phyloP scores from a whole-genome alignment of 1,140 invertebrate species.

The Pseudomyrmex flavicornis region DNA sequence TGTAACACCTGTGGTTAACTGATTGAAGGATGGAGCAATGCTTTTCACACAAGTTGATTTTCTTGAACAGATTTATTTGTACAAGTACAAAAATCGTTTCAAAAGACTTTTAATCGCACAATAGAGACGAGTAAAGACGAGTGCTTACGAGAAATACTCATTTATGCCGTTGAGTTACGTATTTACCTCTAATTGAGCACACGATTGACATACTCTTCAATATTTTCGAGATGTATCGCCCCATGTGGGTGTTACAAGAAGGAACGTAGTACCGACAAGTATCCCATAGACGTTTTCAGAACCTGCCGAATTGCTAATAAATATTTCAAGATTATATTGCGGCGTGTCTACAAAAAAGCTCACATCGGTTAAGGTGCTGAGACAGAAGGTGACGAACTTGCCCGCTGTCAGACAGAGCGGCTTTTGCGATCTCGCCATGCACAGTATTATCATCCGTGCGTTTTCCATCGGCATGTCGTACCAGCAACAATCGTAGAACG shows the following conservation, averaged over 20 bases:
- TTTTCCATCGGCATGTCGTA: slow-evolving; percentile 62
- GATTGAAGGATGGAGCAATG: too few species aligned
- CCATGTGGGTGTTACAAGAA: slow-evolving; percentile 46
- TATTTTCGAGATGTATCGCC: neutral
- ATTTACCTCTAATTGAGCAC: slow-evolving; percentile 25
- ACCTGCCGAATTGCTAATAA: slow-evolving; percentile 33
- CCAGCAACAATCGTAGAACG: slow-evolving; percentile 68
- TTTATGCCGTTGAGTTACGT: neutral
- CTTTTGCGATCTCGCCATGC: slow-evolving; percentile 70
- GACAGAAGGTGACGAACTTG: slow-evolving; percentile 68
- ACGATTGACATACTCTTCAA: slow-evolving; percentile 1
- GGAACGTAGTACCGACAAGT: slow-evolving; percentile 70
- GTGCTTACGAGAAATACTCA: too few species aligned
- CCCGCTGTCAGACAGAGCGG: slow-evolving; percentile 70
- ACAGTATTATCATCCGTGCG: slow-evolving; percentile 62
- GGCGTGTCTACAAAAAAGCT: slow-evolving; percentile 1
- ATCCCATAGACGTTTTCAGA: slow-evolving; percentile 68
- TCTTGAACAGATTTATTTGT: too few species aligned
- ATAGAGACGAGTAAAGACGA: too few species aligned
- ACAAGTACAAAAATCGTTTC: too few species aligned
- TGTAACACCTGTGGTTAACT: too few species aligned
- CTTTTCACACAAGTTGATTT: too few species aligned
- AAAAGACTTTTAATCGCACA: too few species aligned
- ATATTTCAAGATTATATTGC: too few species aligned
- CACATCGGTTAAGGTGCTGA: slow-evolving; percentile 68